Evolutionary conservation across 2,888 invertebrate genomes (phyloP), one percentile per base, ranked within the genome.

Genomic region (Himalopsyche japonica): DNA sequence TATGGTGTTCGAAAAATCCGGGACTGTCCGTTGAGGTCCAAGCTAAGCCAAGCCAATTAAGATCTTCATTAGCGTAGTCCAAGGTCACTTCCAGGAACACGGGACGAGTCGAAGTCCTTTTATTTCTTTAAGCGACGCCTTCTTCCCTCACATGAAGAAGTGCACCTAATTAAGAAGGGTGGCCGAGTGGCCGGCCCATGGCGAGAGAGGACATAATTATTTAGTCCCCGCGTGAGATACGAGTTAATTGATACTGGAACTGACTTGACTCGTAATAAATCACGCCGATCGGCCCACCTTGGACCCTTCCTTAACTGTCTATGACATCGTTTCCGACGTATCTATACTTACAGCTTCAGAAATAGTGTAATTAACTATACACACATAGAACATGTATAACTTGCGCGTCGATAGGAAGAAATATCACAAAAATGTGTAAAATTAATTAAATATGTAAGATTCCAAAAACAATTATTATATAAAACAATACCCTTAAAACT

Each of bases 201-300:
- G 85, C 84, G 84, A 85, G 84, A 82, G 84, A 82, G 87, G 86
- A 86, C 87, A 87, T 87, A 87, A 87, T 87, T 87, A 86, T 87
- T 87, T 87, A 80, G 84, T 76, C 85, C 83, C 84, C 86, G 83
- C 82, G 86, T 84, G 86, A 86, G 87, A 87, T 87, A 87, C 86
- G 80, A 84, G 86, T 82, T 82, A 83, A 82, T 84, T 82, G 87
- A 87, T 87, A 87, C 84, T 70, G 82, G 79, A 76, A 48, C 64
- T 77, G 80, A 27, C 27, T 43, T 47, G 80, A 15, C 27, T 32
- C 80, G 48, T 81, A 84, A 82, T 84, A 84, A 84, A 84, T 84
- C 84, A 84, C 84, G 77, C 79, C 78, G 77, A 76, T 47, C n/a
- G 79, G 37, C 30, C 80, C 79, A 32, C 76, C 76, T 30, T 27